phyloP scores from a whole-genome alignment of 2,888 invertebrate species.

The Chalcis sispes region DNA sequence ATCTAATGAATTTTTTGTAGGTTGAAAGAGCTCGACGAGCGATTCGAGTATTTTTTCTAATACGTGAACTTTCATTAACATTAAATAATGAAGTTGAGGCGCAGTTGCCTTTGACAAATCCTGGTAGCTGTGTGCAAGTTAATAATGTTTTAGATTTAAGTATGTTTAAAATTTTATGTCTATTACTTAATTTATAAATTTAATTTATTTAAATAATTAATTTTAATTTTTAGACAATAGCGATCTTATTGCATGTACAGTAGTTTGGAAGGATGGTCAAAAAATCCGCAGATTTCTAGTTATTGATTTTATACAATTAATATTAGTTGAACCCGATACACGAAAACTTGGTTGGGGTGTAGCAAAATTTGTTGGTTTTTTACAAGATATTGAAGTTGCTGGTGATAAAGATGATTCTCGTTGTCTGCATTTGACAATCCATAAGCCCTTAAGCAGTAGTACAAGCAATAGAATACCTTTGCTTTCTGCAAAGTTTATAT shows the following conservation, averaged over 20 bases:
- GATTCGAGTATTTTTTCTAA: slow-evolving; percentile 93
- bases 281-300: slow-evolving; percentile 96
- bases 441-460: slow-evolving; percentile 84
- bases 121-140: slow-evolving; percentile 91
- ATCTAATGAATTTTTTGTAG: slow-evolving; percentile 76
- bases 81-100: slow-evolving; percentile 89
- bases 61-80: slow-evolving; percentile 88
- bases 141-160: slow-evolving; percentile 97
- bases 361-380: slow-evolving; percentile 95
- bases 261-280: slow-evolving; percentile 91
- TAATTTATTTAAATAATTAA: slow-evolving; percentile 1
- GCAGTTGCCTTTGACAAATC: slow-evolving; percentile 92
- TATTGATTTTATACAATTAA: slow-evolving; percentile 95
- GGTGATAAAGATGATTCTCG: slow-evolving; percentile 98
- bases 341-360: slow-evolving; percentile 98
- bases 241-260: slow-evolving; percentile 97
- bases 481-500: slow-evolving; percentile 94
- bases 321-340: slow-evolving; percentile 97
- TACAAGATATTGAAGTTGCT: slow-evolving; percentile 95
- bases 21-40: slow-evolving; percentile 92
- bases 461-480: slow-evolving; percentile 86
- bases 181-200: neutral
- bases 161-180: slow-evolving; percentile 72
- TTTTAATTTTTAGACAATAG: slow-evolving; percentile 90
- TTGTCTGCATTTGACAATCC: slow-evolving; percentile 94